Evolutionary conservation across 2,888 invertebrate genomes (phyloP), one percentile per base, ranked within the genome.

Genomic region (Palloptera scutellata): DNA sequence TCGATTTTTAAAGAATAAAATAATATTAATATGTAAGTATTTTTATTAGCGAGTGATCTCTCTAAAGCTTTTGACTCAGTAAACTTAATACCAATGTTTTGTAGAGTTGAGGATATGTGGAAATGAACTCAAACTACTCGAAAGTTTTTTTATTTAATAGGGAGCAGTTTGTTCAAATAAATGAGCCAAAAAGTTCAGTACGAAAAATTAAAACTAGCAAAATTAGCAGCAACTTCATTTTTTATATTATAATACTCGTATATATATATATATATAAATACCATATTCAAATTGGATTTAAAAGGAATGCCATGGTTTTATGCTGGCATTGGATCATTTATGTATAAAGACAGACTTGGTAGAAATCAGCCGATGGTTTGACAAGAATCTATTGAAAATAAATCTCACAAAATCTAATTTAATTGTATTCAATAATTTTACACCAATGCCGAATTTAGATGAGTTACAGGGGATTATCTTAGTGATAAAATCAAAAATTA

Each of bases 201-300:
- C 57, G 41, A 30, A 57, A 57, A 57, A 57, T 57, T 57, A 57
- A 41, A 57, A 59, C 17, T 43, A 43, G 59, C 45, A n/a, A 55
- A 55, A 55, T n/a, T 55, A 55, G 55, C 55, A n/a, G 20, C 20
- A 30, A 55, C 55, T 20, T 11, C 43, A 43, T 45, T 59, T 17
- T 6, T 30, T n/a, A n/a, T n/a, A n/a, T n/a, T n/a, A n/a, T n/a
- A n/a, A n/a, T n/a, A n/a, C n/a, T n/a, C n/a, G n/a, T n/a, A n/a
- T n/a, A n/a, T n/a, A n/a, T 15, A 42, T 10, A n/a, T 58, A n/a
- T 41, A 58, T 42, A 58, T 58, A 42, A 42, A 42, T 42, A 58
- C 40, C 15, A n/a, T 58, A n/a, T 58, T 42, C 30, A 59, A 55
- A 5, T 19, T 59, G 42, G 17, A 11, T 13, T 42, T 59, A 40